These are phyloP conservation scores for Xiphophorus maculatus DNA, from an alignment of 2,113 vertebrate species.

Conservation along the genomic window DNA sequence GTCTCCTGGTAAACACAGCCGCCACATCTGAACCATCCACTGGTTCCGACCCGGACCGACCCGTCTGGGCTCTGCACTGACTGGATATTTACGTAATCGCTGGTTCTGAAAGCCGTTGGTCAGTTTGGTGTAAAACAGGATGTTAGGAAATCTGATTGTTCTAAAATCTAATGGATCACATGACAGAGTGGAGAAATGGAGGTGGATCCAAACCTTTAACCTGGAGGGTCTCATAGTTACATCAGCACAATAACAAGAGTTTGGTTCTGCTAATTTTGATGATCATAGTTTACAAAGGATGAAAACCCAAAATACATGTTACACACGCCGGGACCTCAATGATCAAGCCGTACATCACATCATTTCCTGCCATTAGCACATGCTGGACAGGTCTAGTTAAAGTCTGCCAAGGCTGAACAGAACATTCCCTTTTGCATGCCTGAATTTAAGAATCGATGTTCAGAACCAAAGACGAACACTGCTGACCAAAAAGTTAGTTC, in stretches of 20 bases:
- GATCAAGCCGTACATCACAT: neutral
- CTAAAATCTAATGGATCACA: neutral
- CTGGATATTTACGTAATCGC: neutral
- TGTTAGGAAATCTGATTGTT: neutral
- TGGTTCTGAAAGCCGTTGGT: neutral
- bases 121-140: neutral
- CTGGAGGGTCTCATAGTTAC: too few relatives aligned
- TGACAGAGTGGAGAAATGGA: neutral
- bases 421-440: too few relatives aligned
- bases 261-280: too few relatives aligned
- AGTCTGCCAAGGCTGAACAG: neutral
- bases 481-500: too few relatives aligned
- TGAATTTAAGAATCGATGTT: too few relatives aligned
- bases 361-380: neutral
- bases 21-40: conserved; percentile 22
- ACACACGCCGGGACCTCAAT: neutral
- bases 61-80: neutral
- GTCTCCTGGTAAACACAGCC: conserved; percentile 51
- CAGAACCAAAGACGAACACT: too few relatives aligned
- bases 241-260: too few relatives aligned
- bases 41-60: conserved; percentile 7
- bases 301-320: too few relatives aligned
- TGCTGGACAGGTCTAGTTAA: neutral
- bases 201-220: neutral
- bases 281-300: too few relatives aligned